Base-by-base conservation (phyloP, 2,888 invertebrate species). In the Venusia cambrica region DNA sequence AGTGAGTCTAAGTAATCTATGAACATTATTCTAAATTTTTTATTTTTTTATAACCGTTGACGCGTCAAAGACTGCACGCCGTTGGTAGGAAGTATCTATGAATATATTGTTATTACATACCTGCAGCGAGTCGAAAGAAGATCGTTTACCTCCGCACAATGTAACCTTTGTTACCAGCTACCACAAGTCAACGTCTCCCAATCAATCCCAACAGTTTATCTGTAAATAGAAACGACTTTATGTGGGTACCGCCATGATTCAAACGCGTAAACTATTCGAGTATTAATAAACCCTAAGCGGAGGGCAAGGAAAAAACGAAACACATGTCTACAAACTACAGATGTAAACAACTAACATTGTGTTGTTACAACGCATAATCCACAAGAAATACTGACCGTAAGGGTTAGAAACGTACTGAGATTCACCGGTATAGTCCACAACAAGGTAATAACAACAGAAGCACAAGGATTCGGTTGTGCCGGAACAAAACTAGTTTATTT, bases 401-500 rank as follows among this genome's bases (percentile, higher is more conserved):
- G 63, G 69, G 62, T 69, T 67, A 68, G 66, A 69, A 64, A 75
- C 69, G 66, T 66, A 67, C 58, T 73, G 72, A 66, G 22, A 62
- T 64, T 65, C 79, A 80, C 73, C 72, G 66, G 72, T 73, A 62
- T 62, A 62, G 79, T 80, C 73, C 81, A 79, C 79, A 77, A 60
- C 74, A 77, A 72, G 68, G 71, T 57, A 72, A 70, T 63, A 62
- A 59, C 61, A 65, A 62, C 57, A n/a, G 62, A 39, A 45, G 61
- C 70, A 70, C 80, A 80, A 73, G 60, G 68, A 67, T 68, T 66
- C 68, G 67, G 68, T 67, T 54, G 72, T 70, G 76, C 68, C 76
- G 76, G 74, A 77, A 78, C 72, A 74, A 76, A 83, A 87, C 84
- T 83, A 83, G 80, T 84, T 83, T 79, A 78, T 80, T 73, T 75